Evolutionary conservation across 2,888 invertebrate genomes (phyloP).

Genomic region (Vesta saturnalis): DNA sequence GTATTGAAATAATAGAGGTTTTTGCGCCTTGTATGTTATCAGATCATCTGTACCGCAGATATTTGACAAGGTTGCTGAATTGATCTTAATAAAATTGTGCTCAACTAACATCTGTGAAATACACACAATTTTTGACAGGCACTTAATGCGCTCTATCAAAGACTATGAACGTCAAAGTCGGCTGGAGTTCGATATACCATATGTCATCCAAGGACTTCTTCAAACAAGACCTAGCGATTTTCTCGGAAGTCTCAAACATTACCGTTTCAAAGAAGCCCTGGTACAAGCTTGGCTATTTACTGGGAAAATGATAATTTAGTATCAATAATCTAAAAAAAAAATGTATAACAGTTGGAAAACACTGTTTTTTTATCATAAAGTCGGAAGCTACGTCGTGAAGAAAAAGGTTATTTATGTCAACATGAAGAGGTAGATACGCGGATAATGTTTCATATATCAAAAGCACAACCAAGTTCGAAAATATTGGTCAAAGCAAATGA

Average conservation of each 20-base stretch:
- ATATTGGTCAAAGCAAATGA: constrained; percentile 39
- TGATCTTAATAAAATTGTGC: constrained; percentile 21
- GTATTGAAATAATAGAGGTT: constrained; percentile 29
- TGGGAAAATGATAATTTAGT: constrained; percentile 23
- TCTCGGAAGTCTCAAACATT: constrained; percentile 14
- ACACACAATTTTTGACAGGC: constrained; percentile 29
- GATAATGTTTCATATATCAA: constrained; percentile 38
- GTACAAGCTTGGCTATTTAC: constrained; percentile 19
- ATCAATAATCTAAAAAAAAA: constrained; percentile 36
- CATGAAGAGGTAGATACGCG: constrained; percentile 40
- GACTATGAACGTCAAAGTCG: constrained; percentile 28
- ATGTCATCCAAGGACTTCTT: neutral
- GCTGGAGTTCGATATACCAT: constrained; percentile 3
- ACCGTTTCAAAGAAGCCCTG: constrained; percentile 43
- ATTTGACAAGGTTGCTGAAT: constrained; percentile 31
- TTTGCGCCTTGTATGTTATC: constrained; percentile 20
- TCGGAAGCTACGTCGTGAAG: too few species aligned
- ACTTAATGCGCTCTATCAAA: constrained; percentile 23
- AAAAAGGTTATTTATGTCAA: too few species aligned
- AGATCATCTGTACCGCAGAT: constrained; percentile 24
- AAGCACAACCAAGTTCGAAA: constrained; percentile 25
- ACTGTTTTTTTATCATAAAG: constrained; percentile 13
- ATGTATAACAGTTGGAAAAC: constrained; percentile 31
- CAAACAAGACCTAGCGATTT: constrained; percentile 16
- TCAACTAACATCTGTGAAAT: constrained; percentile 18